phyloP scores from a whole-genome alignment of 2,797 vertebrate genomes.

The Margarornis squamiger region DNA sequence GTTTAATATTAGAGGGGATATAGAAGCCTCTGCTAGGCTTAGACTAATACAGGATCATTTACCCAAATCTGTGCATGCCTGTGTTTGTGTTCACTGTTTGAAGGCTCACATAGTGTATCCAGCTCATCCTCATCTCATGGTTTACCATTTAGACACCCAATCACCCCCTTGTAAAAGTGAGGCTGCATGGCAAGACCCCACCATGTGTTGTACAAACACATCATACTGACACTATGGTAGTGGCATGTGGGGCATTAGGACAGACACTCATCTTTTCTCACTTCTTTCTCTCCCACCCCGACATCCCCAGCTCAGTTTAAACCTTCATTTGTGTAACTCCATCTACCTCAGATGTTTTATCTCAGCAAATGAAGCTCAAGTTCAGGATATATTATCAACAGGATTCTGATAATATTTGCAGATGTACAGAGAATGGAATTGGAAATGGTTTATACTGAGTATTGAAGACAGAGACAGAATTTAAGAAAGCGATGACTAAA shows the following conservation, averaged over 20 bases:
- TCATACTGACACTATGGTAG: accelerated
- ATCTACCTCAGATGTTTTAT: neutral
- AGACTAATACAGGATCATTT: neutral
- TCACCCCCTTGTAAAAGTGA: neutral
- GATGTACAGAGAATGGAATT: neutral
- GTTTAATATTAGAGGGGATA: neutral
- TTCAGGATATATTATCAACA: neutral
- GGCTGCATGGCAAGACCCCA: neutral
- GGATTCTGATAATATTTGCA: neutral
- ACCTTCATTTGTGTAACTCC: neutral
- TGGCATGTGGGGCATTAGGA: neutral
- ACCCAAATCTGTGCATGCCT: accelerated
- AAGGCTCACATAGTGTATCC: neutral
- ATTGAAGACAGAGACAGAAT: neutral
- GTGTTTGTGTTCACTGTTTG: accelerated
- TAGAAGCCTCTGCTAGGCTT: neutral
- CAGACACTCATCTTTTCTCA: neutral
- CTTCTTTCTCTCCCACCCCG: neutral
- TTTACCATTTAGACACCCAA: neutral
- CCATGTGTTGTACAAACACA: accelerated
- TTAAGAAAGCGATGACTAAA: neutral
- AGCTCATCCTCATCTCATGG: neutral
- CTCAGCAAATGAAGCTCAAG: neutral
- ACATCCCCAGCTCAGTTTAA: neutral
- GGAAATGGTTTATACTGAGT: neutral